Conservation (phyloP, 2,113 vertebrate species). For the Reinhardtius hippoglossoides region DNA sequence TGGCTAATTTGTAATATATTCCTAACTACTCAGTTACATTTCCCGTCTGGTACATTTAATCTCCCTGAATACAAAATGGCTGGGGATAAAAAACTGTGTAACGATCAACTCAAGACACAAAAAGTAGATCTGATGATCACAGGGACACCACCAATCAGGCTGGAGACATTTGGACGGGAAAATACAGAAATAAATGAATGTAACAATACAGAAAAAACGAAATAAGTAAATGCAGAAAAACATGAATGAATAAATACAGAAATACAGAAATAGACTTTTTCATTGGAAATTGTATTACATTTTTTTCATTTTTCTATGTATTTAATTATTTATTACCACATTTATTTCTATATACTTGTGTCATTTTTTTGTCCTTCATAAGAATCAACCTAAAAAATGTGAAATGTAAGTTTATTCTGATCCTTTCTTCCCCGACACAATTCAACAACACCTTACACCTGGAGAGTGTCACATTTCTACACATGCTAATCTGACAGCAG, state of each 20-base stretch:
- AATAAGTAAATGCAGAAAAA: neutral
- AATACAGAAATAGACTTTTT: no score
- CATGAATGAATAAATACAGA: neutral
- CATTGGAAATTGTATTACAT: no score
- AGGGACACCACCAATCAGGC: no score
- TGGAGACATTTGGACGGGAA: neutral
- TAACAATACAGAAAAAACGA: neutral
- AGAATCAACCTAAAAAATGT: no score
- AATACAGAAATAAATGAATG: neutral
- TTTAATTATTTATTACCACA: no score
- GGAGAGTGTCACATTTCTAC: neutral
- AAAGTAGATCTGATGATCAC: no score
- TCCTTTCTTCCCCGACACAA: no score
- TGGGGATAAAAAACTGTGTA: neutral
- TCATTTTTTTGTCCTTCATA: no score
- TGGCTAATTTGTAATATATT: neutral
- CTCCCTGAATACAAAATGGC: neutral
- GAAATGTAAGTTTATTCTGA: no score
- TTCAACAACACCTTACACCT: neutral
- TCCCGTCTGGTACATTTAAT: neutral
- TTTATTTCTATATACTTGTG: no score
- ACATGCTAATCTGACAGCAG: conserved; percentile 1
- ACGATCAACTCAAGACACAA: no score
- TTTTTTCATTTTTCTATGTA: no score
- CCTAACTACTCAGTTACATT: neutral